Evolutionary conservation across 2,888 invertebrate species (phyloP).

Genomic region (Holacanthella duospinosa): DNA sequence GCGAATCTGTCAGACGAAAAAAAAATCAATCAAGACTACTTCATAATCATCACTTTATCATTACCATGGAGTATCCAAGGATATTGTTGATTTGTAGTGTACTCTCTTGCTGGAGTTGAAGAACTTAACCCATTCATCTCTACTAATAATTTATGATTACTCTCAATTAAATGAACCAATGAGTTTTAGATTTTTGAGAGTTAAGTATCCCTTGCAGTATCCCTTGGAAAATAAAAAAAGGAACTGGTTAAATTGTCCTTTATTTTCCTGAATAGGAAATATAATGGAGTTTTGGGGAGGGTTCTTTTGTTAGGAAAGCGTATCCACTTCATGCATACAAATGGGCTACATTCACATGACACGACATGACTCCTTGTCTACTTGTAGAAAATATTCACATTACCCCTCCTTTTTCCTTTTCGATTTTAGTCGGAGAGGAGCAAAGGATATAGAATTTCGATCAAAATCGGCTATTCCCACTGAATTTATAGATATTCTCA

Average conservation of each 20-base stretch:
- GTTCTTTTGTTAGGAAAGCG: conserved; percentile 1
- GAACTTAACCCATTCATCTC: no score
- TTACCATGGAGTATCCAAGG: no score
- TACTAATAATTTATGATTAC: no score
- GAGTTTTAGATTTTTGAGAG: no score
- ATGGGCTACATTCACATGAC: not conserved
- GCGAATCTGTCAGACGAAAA: not conserved
- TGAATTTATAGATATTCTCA: no score
- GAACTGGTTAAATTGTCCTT: no score
- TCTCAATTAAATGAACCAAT: not conserved
- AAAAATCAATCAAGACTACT: not conserved
- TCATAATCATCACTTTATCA: no score
- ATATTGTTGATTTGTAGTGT: no score
- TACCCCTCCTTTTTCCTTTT: not conserved
- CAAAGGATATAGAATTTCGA: not conserved
- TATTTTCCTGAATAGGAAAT: not conserved
- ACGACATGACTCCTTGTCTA: conserved; percentile 5
- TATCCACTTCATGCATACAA: conserved; percentile 6
- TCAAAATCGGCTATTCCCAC: not conserved
- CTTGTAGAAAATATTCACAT: not conserved
- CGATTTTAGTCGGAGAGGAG: no score
- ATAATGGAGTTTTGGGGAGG: not conserved
- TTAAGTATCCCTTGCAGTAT: not conserved
- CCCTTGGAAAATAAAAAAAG: no score
- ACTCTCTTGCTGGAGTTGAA: no score